These are phyloP conservation scores for Glyphotaelius pellucidus DNA, from an alignment of 2,888 invertebrate genomes.

Conservation along the genomic window DNA sequence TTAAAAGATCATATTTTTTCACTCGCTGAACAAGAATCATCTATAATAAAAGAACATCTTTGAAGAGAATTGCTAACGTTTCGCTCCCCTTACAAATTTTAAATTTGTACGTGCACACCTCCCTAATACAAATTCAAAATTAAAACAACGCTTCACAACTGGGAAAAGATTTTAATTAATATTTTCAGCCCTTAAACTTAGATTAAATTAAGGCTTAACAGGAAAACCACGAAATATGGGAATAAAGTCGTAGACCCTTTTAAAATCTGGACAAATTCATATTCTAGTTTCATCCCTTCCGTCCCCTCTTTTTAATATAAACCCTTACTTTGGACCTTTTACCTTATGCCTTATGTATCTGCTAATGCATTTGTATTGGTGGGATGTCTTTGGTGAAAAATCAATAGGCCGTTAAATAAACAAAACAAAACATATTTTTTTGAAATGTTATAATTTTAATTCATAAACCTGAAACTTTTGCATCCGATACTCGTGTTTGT, in stretches of 20 bases:
- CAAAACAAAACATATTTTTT: background rate
- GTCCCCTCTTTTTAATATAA: conserved; percentile 26
- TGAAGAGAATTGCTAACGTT: background rate
- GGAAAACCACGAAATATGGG: conserved; percentile 27
- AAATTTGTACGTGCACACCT: background rate
- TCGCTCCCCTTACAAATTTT: background rate
- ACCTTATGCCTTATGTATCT: background rate
- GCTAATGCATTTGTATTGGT: conserved; percentile 20
- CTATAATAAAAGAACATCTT: background rate
- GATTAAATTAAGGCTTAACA: conserved; percentile 19
- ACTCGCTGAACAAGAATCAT: background rate
- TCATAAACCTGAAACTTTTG: no score
- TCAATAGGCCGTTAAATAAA: conserved; percentile 29
- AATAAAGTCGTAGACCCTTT: conserved; percentile 24
- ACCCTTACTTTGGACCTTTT: conserved; percentile 25
- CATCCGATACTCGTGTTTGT: no score
- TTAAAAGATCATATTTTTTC: no score
- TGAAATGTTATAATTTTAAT: no score
- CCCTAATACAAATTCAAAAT: background rate
- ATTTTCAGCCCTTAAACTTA: background rate
- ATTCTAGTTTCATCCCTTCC: conserved; percentile 36
- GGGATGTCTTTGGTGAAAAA: background rate
- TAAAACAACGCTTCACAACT: background rate
- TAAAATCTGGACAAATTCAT: conserved; percentile 28
- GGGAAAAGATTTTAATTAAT: conserved; percentile 4